Percentiles rank a stretch among this genome's conserved stretches.
Conservation (phyloP, 2,113 vertebrate species). For the Ictalurus punctatus region DNA sequence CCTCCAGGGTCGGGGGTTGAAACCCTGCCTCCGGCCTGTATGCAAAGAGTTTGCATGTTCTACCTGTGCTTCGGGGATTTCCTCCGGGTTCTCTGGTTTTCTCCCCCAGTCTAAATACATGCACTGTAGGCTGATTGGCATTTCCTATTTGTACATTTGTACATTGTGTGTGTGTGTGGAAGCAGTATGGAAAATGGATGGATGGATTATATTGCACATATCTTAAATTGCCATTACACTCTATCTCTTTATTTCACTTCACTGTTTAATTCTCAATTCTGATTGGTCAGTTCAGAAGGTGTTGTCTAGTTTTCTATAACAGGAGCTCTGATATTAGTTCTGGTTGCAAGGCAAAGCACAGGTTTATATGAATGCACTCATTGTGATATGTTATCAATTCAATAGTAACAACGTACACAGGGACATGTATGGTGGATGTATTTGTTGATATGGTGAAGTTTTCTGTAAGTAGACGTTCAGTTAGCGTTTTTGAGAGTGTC, state of each 20-base stretch:
- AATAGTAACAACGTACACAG: background rate
- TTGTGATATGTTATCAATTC: background rate
- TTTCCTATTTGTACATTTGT: too few species aligned
- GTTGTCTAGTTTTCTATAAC: background rate
- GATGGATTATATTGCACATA: background rate
- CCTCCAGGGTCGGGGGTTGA: too few species aligned
- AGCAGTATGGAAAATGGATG: too few species aligned
- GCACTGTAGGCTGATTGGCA: too few species aligned
- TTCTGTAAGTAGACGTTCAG: background rate
- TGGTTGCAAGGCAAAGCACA: background rate
- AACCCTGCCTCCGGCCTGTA: too few species aligned
- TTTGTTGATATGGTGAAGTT: background rate
- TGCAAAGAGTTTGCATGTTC: too few species aligned
- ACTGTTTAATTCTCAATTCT: background rate
- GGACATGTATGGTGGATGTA: background rate
- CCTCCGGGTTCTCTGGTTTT: too few species aligned
- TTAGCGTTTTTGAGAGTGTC: background rate
- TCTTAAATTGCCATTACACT: too few species aligned
- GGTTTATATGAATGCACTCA: background rate
- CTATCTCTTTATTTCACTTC: background rate
- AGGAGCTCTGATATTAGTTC: background rate
- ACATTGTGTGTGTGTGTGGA: too few species aligned
- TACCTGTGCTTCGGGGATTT: too few species aligned
- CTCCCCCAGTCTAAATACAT: too few species aligned
- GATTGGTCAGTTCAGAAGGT: background rate